Base-by-base conservation (phyloP, 2,797 vertebrate species). In the Poecilia wingei region DNA sequence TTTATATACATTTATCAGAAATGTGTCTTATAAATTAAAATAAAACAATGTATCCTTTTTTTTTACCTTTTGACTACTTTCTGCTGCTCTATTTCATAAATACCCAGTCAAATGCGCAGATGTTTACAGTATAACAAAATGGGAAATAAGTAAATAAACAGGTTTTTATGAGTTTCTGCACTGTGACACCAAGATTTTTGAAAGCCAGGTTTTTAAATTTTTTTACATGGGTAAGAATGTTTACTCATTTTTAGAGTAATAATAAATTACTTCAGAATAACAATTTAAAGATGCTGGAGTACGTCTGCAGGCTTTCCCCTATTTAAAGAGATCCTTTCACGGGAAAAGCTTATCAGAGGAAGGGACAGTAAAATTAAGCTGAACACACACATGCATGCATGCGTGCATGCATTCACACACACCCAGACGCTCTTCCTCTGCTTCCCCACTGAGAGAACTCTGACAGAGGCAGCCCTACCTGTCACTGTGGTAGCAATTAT, bases 401-500 rank as follows among this genome's bases (percentile, higher is more conserved):
- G 10, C n/a, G 13, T 5, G 25, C 55, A 57, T 13, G 2, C 10
- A 28, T 13, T 22, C 61, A 76, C 77, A 77, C 41, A 33, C 76
- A 49, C 43, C 25, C 77, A 78, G 77, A 75, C 53, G 41, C 78
- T 22, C 70, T 45, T 53, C 20, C 74, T 71, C 80, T 41, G 83
- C 84, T 82, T 90, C 88, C 91, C 92, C 88, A 79, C 90, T 82
- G 90, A 92, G 93, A 88, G 86, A 91, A 88, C 90, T 89, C 87
- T 93, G 93, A 93, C 92, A 94, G 93, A 92, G 82, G 86, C 89
- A 93, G 93, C 88, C 92, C 92, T 94, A 95, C 94, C 95, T 95
- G 95, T 95, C 94, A 95, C 89, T 89, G 90, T 93, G 89, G 93
- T 91, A 94, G 95, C 93, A 95, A 95, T 95, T 95, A 95, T 94